Evolutionary conservation across 2,113 vertebrate genomes (phyloP), one percentile per base, ranked within the genome.

Genomic region (Neogobius melanostomus): DNA sequence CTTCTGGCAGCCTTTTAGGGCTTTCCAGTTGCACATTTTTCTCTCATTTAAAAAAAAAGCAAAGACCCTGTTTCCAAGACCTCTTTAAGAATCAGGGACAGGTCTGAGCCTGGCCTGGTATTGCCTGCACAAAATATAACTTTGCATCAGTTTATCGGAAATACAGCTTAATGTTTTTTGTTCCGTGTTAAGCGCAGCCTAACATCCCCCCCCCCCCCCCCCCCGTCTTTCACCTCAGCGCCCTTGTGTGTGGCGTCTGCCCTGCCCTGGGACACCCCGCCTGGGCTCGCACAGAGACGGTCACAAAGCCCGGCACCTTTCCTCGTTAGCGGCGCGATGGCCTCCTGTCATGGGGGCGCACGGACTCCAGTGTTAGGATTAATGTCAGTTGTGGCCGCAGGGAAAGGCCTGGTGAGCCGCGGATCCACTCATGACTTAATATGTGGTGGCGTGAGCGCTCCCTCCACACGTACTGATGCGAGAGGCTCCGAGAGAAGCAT

Each of bases 231-330:
- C 72, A 48, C 79, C 76, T 76, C n/a, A 68, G 70, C 52, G 72
- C 74, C 72, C 77, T 79, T 74, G 28, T 59, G 21, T 57, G 21
- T 15, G 14, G 54, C 12, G 54, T 56, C 56, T 59, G 56, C 56
- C 56, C 56, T 59, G 56, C 56, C 56, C 82, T 80, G 80, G 84
- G 84, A 84, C 81, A 85, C 76, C 71, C 89, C 90, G 88, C 88
- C 87, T 89, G 60, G 75, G 83, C 87, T 81, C 85, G 88, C 68
- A 73, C 88, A 84, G 82, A 88, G 79, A 72, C 65, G 21, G 84
- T 90, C 87, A 82, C 91, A 89, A 92, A 77, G 80, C 76, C 84
- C 87, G 72, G 82, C 91, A 90, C 86, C 91, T 92, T 83, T 79
- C 73, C 83, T 84, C 61, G 82, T 88, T 82, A 85, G 77, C 65